Evolutionary conservation across 2,113 vertebrate species (phyloP).

Genomic region (Carassius auratus): DNA sequence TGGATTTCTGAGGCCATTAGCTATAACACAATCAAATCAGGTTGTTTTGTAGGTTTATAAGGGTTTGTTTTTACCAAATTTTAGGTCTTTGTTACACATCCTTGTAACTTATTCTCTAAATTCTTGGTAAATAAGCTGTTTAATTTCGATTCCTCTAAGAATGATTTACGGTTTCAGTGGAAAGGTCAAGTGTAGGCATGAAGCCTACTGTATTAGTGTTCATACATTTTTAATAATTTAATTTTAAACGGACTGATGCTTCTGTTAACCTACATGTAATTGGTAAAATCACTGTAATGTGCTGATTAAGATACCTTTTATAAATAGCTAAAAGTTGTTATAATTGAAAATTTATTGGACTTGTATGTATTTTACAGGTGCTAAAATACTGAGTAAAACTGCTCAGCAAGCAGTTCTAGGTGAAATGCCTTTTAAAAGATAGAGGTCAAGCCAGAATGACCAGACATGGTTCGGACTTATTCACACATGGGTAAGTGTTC

Average conservation of each 20-base stretch:
- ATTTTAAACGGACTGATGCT: neutral
- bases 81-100: neutral
- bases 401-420: neutral
- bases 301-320: neutral
- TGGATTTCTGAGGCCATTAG: too few relatives aligned
- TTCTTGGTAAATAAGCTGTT: neutral
- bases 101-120: neutral
- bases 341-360: too few relatives aligned
- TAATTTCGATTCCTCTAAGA: neutral
- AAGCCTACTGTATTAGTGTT: neutral
- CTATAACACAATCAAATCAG: too few relatives aligned
- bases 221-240: neutral
- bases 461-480: neutral
- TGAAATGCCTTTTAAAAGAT: neutral
- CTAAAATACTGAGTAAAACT: too few relatives aligned
- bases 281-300: neutral
- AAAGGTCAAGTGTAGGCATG: neutral
- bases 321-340: neutral
- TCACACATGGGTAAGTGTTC: neutral
- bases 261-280: neutral
- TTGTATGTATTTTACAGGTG: too few relatives aligned
- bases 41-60: neutral
- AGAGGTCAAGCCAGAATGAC: neutral
- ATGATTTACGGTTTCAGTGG: neutral
- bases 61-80: neutral